phyloP scores from a whole-genome alignment of 2,113 vertebrate genomes.

The Mionectes macconnelli region DNA sequence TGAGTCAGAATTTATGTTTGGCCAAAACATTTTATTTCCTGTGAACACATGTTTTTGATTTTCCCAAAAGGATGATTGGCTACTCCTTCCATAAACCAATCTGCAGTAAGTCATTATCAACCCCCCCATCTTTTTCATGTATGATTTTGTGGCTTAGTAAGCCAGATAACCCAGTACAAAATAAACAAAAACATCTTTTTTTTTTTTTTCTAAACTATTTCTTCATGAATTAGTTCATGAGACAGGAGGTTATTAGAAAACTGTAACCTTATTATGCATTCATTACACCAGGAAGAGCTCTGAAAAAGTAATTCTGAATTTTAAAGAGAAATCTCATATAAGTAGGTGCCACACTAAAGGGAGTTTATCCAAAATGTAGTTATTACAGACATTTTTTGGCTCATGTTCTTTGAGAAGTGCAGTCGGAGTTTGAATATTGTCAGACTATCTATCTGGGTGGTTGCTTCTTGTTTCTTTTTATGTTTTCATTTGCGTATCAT shows the following conservation, averaged over 20 bases:
- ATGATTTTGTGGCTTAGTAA: background rate
- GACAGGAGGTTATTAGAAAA: background rate
- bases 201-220: background rate
- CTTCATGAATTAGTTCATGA: background rate
- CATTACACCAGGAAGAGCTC: background rate
- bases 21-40: background rate
- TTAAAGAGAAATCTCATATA: background rate
- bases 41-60: background rate
- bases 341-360: background rate
- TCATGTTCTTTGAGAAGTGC: constrained; percentile 18
- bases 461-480: constrained; percentile 78
- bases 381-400: constrained; percentile 19
- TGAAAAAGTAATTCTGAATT: background rate
- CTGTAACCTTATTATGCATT: background rate
- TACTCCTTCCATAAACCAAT: background rate
- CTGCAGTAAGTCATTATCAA: background rate
- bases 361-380: background rate
- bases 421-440: constrained; percentile 43
- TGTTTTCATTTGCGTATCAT: constrained; percentile 74
- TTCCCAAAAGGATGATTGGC: background rate
- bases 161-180: background rate
- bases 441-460: constrained; percentile 58
- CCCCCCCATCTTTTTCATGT: background rate
- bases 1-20: background rate
- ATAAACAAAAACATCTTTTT: background rate